Base-by-base conservation (phyloP, 2,113 vertebrate species). In the Salvator merianae region DNA sequence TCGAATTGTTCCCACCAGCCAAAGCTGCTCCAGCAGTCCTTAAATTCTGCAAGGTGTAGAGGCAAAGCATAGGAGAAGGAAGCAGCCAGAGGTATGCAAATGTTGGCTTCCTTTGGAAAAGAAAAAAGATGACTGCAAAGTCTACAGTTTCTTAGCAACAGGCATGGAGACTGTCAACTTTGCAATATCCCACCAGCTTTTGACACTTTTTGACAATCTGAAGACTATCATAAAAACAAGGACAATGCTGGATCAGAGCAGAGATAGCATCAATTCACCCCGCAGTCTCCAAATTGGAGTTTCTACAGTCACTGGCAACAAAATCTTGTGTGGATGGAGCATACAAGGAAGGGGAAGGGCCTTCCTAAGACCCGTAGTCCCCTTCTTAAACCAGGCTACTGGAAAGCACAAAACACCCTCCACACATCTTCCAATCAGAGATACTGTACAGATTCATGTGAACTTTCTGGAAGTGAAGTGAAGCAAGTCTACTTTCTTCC, bases 141-240 rank as follows among this genome's bases (percentile, higher is more conserved):
- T n/a, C 24, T 0, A 0, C 86, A 81, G 89, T 88, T 79, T 83
- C 87, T 79, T 63, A 73, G 85, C 89, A 87, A 90, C 83, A 79
- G 78, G 53, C 72, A 63, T 0, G 0, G 30, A n/a, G 43, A 47
- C 40, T 0, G 2, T 0, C 0, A 63, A 65, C 70, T 77, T 79
- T 24, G 22, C 28, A 2, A n/a, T 8, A 12, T 82, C 70, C 43
- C 43, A 36, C n/a, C 32, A 32, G 53, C 36, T 24, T 24, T n/a
- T n/a, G n/a, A n/a, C n/a, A 16, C 4, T 7, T 65, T 28, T 12
- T 38, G 47, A 53, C 66, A 16, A 16, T n/a, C 9, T n/a, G 12
- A 7, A 5, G 1, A 16, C 77, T 4, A 18, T 10, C 28, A 4
- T 36, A 36, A 70, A 38, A 3, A 50, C 13, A 69, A 69, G 32